phyloP scores from a whole-genome alignment of 2,888 invertebrate genomes.

The Panopea generosa region DNA sequence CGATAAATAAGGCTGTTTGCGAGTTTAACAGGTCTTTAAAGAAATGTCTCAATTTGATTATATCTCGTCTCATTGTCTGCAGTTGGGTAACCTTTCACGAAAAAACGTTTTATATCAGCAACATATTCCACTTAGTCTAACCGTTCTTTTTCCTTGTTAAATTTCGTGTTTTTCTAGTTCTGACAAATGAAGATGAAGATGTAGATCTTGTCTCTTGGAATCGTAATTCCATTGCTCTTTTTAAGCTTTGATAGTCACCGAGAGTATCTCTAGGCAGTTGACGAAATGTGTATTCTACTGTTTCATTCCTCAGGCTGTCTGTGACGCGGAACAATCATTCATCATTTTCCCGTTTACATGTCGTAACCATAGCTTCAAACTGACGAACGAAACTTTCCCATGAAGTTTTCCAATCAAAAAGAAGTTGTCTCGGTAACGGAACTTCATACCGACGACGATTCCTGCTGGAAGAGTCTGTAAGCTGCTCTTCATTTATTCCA shows the following conservation, averaged over 20 bases:
- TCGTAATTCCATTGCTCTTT: slow-evolving; percentile 38
- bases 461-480: no score
- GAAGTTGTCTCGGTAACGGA: neutral
- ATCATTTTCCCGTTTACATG: slow-evolving; percentile 31
- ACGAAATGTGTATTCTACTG: slow-evolving; percentile 42
- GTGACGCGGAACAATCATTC: slow-evolving; percentile 34
- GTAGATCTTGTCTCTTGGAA: slow-evolving; percentile 30
- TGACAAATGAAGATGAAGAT: slow-evolving; percentile 44
- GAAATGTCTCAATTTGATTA: slow-evolving; percentile 42
- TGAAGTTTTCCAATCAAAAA: slow-evolving; percentile 26
- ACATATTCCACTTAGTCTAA: slow-evolving; percentile 39
- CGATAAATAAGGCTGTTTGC: no score
- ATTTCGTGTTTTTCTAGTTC: slow-evolving; percentile 39
- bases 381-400: slow-evolving; percentile 37
- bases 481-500: no score
- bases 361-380: slow-evolving; percentile 8
- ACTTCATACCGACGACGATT: no score
- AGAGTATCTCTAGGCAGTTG: no score
- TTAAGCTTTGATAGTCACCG: no score
- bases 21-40: slow-evolving; percentile 41
- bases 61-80: slow-evolving; percentile 37
- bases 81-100: slow-evolving; percentile 40
- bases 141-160: slow-evolving; percentile 28
- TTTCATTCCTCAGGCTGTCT: slow-evolving; percentile 33
- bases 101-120: slow-evolving; percentile 32